These are phyloP conservation scores for Drosophila subsilvestris DNA, from an alignment of 2,888 invertebrate genomes.

Conservation along the genomic window DNA sequence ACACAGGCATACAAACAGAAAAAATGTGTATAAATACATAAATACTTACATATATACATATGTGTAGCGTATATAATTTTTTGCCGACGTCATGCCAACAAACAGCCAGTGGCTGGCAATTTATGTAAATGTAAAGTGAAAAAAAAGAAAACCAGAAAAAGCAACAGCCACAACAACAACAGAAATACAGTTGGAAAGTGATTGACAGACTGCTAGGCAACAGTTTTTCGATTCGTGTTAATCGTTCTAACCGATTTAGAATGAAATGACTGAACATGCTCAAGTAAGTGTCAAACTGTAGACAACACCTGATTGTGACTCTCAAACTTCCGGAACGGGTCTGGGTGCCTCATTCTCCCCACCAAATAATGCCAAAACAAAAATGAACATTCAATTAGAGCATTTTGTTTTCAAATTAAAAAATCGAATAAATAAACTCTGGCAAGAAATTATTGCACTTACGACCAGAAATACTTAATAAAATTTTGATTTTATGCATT, in stretches of 20 bases:
- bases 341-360: no score
- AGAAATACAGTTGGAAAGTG: slow-evolving; percentile 9
- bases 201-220: slow-evolving; percentile 1
- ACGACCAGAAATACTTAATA: slow-evolving; percentile 15
- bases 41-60: slow-evolving; percentile 16
- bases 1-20: slow-evolving; percentile 17
- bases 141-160: slow-evolving; percentile 38
- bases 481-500: slow-evolving; percentile 11
- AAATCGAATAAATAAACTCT: slow-evolving; percentile 64
- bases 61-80: slow-evolving; percentile 18
- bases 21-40: slow-evolving; percentile 14
- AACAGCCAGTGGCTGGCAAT: slow-evolving; percentile 68
- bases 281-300: slow-evolving; percentile 62
- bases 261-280: slow-evolving; percentile 61
- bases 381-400: slow-evolving; percentile 54
- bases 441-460: slow-evolving; percentile 25
- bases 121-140: slow-evolving; percentile 69
- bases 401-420: slow-evolving; percentile 38
- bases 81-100: slow-evolving; percentile 75
- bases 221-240: background rate
- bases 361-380: slow-evolving; percentile 22
- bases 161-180: slow-evolving; percentile 23
- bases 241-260: slow-evolving; percentile 59
- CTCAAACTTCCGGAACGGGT: slow-evolving; percentile 50
- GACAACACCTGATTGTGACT: slow-evolving; percentile 52